Evolutionary conservation across 1,140 invertebrate genomes (phyloP).

Genomic region (Leptinotarsa undecemlineata): DNA sequence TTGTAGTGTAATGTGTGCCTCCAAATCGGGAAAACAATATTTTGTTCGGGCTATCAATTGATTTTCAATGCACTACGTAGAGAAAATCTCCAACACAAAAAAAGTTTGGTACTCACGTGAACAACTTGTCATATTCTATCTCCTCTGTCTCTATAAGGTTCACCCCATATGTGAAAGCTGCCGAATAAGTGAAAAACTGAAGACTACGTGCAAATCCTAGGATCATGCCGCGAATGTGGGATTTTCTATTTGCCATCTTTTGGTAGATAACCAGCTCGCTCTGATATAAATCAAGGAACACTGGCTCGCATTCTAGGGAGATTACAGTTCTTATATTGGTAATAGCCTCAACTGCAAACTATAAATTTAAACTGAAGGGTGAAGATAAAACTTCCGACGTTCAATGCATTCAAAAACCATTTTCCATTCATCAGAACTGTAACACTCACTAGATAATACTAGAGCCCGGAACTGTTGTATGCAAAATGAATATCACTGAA

Average conservation of each 20-base stretch:
- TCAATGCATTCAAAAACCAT: too few species aligned
- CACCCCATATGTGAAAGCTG: conserved; percentile 44
- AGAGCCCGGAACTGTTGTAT: too few species aligned
- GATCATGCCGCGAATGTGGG: conserved; percentile 63
- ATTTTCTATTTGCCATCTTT: conserved; percentile 60
- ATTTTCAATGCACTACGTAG: too few species aligned
- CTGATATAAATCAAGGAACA: conserved; percentile 66
- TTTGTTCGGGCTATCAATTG: too few species aligned
- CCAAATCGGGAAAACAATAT: too few species aligned
- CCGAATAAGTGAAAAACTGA: conserved; percentile 43
- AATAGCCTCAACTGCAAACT: conserved; percentile 77
- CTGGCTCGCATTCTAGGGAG: conserved; percentile 70
- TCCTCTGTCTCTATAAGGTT: conserved; percentile 34
- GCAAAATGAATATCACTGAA: too few species aligned
- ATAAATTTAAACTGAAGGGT: not conserved
- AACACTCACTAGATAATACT: too few species aligned
- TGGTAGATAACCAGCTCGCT: conserved; percentile 55
- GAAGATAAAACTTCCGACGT: too few species aligned
- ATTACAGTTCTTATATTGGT: conserved; percentile 78
- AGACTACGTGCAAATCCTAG: conserved; percentile 46
- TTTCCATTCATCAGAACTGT: too few species aligned
- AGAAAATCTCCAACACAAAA: too few species aligned
- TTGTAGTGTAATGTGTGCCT: too few species aligned
- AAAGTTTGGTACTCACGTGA: conserved; percentile 38
- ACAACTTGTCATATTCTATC: conserved; percentile 39